Evolutionary conservation across 2,797 vertebrate genomes (phyloP), one percentile per base, ranked within the genome.

Genomic region (Pachyuromys duprasi): DNA sequence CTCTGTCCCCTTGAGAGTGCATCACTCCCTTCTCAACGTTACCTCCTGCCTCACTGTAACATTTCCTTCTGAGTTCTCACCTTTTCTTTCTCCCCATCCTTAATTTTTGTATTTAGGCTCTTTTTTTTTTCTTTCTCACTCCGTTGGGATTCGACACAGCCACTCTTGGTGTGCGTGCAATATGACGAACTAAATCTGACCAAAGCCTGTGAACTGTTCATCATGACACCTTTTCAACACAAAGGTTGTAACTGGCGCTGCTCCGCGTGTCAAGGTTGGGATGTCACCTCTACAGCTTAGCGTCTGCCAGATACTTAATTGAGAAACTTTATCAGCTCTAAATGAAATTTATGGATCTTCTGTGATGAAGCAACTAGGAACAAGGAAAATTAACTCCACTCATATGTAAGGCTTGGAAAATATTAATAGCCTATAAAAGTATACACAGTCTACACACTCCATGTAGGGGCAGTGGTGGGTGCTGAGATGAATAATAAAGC

Each of bases 281-380:
- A 90, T 67, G 79, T 53, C 60, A 28, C 24, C 12, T 83, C 93
- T 95, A 67, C 49, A 45, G 81, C 72, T 86, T 62, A 91, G 91
- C 49, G 74, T 8, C 92, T 91, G 15, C 89, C 22, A 39, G 24
- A 89, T 28, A 82, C 14, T 39, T 80, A 86, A n/a, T 26, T 92
- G 69, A 74, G 62, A 95, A 96, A 96, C 72, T 94, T 18, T 92
- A 9, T 86, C 76, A 86, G 62, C 15, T 91, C 75, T 42, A 79
- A 62, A 80, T 83, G 63, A 86, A 89, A 80, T 83, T 12, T 33
- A 14, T 70, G 15, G 3, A 67, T 90, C 12, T 82, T 79, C 78
- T 89, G 15, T 74, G 28, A 78, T n/a, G 31, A 95, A 82, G 4
- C 33, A 93, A 8, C 60, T 86, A 94, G 22, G 95, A 89, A 95